Conservation (phyloP, 2,888 invertebrate genomes). For the Cacoxenus indagator region DNA sequence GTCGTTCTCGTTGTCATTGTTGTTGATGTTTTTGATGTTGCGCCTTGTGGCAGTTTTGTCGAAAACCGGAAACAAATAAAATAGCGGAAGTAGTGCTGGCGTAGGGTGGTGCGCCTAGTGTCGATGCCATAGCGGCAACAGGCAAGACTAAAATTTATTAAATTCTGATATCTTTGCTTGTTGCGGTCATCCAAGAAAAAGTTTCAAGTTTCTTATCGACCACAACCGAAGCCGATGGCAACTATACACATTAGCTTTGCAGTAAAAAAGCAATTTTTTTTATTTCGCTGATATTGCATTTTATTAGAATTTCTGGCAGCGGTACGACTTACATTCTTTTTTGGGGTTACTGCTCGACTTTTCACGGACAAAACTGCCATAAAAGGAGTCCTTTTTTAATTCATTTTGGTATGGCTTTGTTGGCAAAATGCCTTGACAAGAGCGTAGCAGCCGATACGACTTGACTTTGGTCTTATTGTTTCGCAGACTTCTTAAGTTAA, state of each 20-base stretch:
- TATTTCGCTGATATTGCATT: constrained; percentile 9
- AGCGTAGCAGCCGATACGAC: not conserved
- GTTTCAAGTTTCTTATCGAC: not conserved
- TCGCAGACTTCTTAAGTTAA: constrained; percentile 13
- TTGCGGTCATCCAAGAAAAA: not conserved
- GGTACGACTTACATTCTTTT: not conserved
- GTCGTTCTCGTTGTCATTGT: not conserved
- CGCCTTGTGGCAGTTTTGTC: not conserved
- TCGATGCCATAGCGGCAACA: too few relatives aligned
- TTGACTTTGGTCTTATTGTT: constrained; percentile 28
- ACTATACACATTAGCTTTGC: not conserved
- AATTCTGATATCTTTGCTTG: constrained; percentile 4
- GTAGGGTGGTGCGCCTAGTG: too few relatives aligned
- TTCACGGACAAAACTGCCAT: too few relatives aligned
- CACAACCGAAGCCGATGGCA: not conserved
- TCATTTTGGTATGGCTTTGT: not conserved
- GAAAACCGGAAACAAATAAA: not conserved
- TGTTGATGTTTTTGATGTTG: not conserved
- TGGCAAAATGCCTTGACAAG: constrained; percentile 19
- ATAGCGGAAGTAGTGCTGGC: too few relatives aligned
- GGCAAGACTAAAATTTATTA: not conserved
- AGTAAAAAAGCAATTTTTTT: not conserved
- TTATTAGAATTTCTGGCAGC: constrained; percentile 2
- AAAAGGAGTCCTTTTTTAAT: not conserved
- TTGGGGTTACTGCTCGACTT: not conserved